Base-by-base conservation (phyloP, 1,140 invertebrate genomes). In the Drosophila bocki region DNA sequence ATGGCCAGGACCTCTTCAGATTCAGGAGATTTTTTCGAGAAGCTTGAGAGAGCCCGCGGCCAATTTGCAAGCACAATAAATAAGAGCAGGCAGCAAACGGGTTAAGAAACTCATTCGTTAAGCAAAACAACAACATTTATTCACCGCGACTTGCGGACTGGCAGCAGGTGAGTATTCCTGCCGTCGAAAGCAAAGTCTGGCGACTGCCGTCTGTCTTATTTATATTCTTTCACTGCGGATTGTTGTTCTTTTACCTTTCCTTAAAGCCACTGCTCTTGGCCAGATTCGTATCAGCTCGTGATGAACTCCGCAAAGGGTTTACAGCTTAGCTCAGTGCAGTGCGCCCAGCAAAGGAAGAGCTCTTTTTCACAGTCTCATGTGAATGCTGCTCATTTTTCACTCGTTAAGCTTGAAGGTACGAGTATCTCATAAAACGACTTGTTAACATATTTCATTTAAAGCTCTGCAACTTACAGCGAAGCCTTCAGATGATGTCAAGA, bases 51-150 rank as follows among this genome's bases (percentile, higher is more conserved):
- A 41, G 39, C 47, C 35, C 37, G 13, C 59, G 41, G 53, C 59
- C 51, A 63, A 75, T 82, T 67, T 62, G 41, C 41, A 44, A 64
- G 45, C 53, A 69, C 60, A 70, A 69, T 69, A 76, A 80, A 72
- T 72, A 69, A 71, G 35, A 9, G 37, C 33, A 50, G 17, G 37
- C 51, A 32, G 32, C 26, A 68, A 68, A 80, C 48, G 80, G 78
- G 77, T 70, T 78, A 78, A 71, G 63, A 45, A 84, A 75, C 77
- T 56, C 78, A 84, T 90, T 75, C 77, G 60, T 84, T 68, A 75
- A 42, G 44, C 44, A 74, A 62, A 74, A 74, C 74, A 80, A 80
- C 56, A 77, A 29, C 67, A 41, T 57, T 33, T 61, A 29, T 59
- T 64, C 6, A 1, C 12, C n/a, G 26, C 29, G 32, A 42, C 75